Evolutionary conservation across 2,888 invertebrate species (phyloP), one percentile per base, ranked within the genome.

Genomic region (Hanleya hanleyi): DNA sequence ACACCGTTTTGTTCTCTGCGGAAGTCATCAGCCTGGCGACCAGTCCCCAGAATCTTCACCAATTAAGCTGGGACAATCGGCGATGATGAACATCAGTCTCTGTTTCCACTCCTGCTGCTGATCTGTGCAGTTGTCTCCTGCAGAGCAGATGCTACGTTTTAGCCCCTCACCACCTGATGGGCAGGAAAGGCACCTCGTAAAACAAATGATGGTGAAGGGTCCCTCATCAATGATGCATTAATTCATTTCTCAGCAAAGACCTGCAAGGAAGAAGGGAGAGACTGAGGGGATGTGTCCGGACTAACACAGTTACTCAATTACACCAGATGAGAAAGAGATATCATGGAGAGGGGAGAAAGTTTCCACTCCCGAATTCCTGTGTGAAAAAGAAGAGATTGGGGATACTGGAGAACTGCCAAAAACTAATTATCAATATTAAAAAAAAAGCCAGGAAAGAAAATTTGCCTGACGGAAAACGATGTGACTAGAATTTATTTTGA

Each of bases 371-470:
- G n/a, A n/a, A n/a, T n/a, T n/a, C n/a, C n/a, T n/a, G n/a, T n/a
- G n/a, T n/a, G n/a, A n/a, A n/a, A n/a, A n/a, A n/a, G n/a, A n/a
- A n/a, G n/a, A n/a, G n/a, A n/a, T n/a, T n/a, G n/a, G n/a, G n/a
- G n/a, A n/a, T n/a, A n/a, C n/a, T n/a, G n/a, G n/a, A n/a, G n/a
- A n/a, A n/a, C n/a, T n/a, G n/a, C n/a, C n/a, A n/a, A n/a, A 57
- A 29, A 57, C 26, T 57, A 57, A 57, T 57, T 57, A 57, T 29
- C 57, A 7, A 26, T 57, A 57, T 57, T 57, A 57, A 57, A 57
- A 9, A 29, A 32, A 29, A 32, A 57, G 32, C n/a, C n/a, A 26
- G 32, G 32, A 22, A 22, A 57, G 57, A 22, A 57, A 29, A 57
- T 26, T 7, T 3, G n/a, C 2, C 57, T 7, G 12, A 15, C 57